Evolutionary conservation across 2,888 invertebrate genomes (phyloP), one percentile per base, ranked within the genome.

Genomic region (Ashinkailepas kermadecensis): DNA sequence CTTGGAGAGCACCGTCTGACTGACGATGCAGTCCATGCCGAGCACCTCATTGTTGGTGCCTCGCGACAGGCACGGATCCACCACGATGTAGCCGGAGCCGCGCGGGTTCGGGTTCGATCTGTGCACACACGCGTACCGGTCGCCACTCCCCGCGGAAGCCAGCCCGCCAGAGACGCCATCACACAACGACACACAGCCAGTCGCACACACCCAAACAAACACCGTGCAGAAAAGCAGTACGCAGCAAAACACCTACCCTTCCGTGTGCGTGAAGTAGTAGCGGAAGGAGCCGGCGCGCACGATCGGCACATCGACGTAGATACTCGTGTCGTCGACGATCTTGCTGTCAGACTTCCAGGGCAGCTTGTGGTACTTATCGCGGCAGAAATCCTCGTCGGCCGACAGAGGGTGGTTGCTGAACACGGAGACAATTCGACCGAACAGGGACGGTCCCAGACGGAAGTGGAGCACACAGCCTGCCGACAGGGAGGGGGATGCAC

Each of bases 1-100:
- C 90, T 99, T 99, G 70, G 96, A 89, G 83, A 99, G 89, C 86
- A 97, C 95, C 8, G 99, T 97, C 88, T 97, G 96, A 87, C 97
- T 95, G 87, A 94, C 93, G 84, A 99, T 90, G 84, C 93, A 94
- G 89, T 98, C 95, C 84, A 97, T 89, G 21, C 95, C 93, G 82
- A 96, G 88, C 64, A 87, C 86, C 84, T 91, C 91, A 82, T 87
- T 86, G 85, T 91, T 90, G n/a, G 88, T 87, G 13, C 92, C 94
- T 83, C 91, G 89, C 82, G 89, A 90, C 86, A 99, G 89, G 84
- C 91, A 90, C 70, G 99, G 98, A 87, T 96, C 94, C 80, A 98
- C 96, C 85, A 95, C 90, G 86, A 98, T 92, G 89, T 95, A 99
- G 67, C 99, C 95, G 79, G 94, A 93, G 58, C 97, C 97, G 87